Conservation (phyloP, 2,797 vertebrate genomes). For the Sylvilagus floridanus region DNA sequence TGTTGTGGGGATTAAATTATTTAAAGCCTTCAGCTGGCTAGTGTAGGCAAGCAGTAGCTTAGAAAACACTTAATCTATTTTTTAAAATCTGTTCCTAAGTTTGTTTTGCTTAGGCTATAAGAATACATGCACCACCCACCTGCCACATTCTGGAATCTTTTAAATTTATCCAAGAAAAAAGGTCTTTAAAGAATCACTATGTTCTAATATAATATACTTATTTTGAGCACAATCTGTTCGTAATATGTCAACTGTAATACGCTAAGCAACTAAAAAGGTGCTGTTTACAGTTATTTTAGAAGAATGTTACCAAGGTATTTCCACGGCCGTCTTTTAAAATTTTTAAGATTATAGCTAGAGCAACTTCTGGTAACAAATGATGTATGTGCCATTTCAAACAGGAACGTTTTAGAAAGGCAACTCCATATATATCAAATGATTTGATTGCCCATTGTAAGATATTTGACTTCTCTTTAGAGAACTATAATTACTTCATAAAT, state of each 20-base stretch:
- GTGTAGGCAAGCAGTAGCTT: conserved; percentile 90
- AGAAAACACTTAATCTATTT: conserved; percentile 92
- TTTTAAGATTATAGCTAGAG: conserved; percentile 44
- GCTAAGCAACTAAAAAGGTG: conserved; percentile 27
- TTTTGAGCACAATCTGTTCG: conserved; percentile 67
- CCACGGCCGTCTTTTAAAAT: background rate
- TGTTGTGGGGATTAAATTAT: conserved; percentile 93
- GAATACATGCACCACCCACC: conserved; percentile 85
- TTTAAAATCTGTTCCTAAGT: conserved; percentile 91
- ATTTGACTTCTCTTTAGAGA: conserved; percentile 81
- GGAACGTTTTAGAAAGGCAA: conserved; percentile 54
- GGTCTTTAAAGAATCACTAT: conserved; percentile 75
- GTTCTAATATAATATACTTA: conserved; percentile 74
- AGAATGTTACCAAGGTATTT: conserved; percentile 52
- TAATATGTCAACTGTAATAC: conserved; percentile 47
- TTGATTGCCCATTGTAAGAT: conserved; percentile 64
- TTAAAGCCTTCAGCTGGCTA: conserved; percentile 91
- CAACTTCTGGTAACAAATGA: conserved; percentile 60
- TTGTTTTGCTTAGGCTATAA: conserved; percentile 88
- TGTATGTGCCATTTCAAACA: background rate
- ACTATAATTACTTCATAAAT: conserved; percentile 54
- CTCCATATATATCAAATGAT: conserved; percentile 69
- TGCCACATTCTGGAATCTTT: conserved; percentile 85
- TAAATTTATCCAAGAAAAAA: conserved; percentile 81
- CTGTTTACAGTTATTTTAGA: conserved; percentile 63